These are phyloP conservation scores for Drosophila koepferae DNA, from an alignment of 2,888 invertebrate genomes.

Conservation along the genomic window DNA sequence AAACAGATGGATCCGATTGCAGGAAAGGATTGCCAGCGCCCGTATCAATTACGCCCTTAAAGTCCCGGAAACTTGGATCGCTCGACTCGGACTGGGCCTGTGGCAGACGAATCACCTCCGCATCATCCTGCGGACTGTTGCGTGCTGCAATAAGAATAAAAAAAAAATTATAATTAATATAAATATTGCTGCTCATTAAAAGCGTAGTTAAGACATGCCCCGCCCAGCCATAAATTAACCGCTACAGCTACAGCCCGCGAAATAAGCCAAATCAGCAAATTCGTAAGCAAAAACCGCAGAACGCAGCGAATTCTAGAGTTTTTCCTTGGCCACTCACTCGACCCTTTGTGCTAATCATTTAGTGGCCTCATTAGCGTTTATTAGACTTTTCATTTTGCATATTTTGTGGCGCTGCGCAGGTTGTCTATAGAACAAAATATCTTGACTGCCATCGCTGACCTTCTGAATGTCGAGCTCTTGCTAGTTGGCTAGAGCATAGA, in stretches of 20 bases:
- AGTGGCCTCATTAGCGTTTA: conserved; percentile 68
- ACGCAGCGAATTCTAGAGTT: conserved; percentile 10
- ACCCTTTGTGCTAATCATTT: conserved; percentile 49
- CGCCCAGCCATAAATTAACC: conserved; percentile 36
- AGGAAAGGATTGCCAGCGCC: conserved; percentile 83
- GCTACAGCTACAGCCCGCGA: conserved; percentile 24
- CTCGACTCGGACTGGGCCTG: conserved; percentile 29
- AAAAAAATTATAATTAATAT: conserved; percentile 33
- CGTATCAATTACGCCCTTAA: conserved; percentile 84
- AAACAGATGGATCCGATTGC: conserved; percentile 76
- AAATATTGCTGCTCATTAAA: conserved; percentile 50
- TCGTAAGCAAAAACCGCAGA: conserved; percentile 33
- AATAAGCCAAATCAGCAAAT: conserved; percentile 67
- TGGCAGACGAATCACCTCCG: conserved; percentile 80
- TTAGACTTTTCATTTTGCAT: conserved; percentile 60
- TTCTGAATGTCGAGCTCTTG: conserved; percentile 4
- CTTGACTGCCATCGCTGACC: conserved; percentile 32
- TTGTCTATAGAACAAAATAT: conserved; percentile 12
- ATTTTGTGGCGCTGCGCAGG: conserved; percentile 40
- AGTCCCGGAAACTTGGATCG: conserved; percentile 78
- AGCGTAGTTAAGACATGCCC: conserved; percentile 8
- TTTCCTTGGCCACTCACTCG: background rate
- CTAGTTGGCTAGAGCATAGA: background rate
- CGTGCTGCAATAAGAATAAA: conserved; percentile 68
- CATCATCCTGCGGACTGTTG: conserved; percentile 80